Evolutionary conservation across 2,888 invertebrate species (phyloP).

Genomic region (Octodonta nipae): DNA sequence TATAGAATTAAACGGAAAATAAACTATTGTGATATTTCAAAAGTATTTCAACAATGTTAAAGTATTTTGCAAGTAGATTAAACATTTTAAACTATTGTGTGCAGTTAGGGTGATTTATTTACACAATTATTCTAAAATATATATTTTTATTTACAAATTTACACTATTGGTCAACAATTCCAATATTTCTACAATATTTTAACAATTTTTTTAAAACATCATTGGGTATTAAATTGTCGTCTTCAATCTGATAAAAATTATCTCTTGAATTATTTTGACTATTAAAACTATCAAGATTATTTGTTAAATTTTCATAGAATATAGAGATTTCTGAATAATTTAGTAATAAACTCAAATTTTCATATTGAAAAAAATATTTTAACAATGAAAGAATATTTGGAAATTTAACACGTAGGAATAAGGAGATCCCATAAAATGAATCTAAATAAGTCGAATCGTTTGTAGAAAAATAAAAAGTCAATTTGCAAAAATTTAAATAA

Average conservation of each 20-base stretch:
- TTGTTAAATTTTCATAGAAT: not conserved
- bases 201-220: not conserved
- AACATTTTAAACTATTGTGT: no score
- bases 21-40: no score
- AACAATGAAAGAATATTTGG: not conserved
- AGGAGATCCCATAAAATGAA: not conserved
- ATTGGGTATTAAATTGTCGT: not conserved
- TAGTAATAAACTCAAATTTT: not conserved
- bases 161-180: no score
- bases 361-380: not conserved
- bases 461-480: constrained; percentile 1
- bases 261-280: not conserved
- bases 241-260: not conserved
- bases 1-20: no score
- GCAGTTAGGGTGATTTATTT: no score
- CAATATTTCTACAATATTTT: no score
- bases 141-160: no score
- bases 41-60: no score
- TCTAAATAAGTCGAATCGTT: not conserved
- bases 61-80: no score
- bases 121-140: no score
- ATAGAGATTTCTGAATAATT: not conserved
- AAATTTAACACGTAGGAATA: not conserved
- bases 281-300: not conserved
- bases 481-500: not conserved